A percentile compares a stretch with the other conserved stretches of the same genome.
phyloP scores from a whole-genome alignment of 2,797 vertebrate species.

The Dryobates pubescens region DNA sequence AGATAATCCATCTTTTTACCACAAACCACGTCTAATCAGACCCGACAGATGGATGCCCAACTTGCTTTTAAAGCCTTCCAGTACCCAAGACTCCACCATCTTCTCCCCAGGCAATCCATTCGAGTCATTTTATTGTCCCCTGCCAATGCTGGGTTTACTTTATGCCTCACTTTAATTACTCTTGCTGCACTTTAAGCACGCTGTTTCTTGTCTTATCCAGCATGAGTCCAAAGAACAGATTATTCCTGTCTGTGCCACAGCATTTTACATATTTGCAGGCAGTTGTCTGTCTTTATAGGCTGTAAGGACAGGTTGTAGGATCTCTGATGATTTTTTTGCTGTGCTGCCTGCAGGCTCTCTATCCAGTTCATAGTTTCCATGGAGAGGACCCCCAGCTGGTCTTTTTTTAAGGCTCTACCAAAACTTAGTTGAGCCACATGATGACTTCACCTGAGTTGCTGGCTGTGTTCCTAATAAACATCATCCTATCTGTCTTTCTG shows the following conservation, averaged over 20 bases:
- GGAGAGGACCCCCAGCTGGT: neutral
- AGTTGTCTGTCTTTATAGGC: neutral
- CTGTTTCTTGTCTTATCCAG: neutral
- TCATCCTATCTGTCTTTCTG: neutral
- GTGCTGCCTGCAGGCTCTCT: neutral
- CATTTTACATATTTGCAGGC: neutral
- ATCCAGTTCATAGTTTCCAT: neutral
- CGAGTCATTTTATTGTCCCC: neutral
- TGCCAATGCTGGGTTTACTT: neutral
- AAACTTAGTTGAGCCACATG: neutral
- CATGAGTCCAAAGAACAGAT: neutral
- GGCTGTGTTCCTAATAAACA: neutral
- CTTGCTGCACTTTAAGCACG: neutral
- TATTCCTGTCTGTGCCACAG: neutral
- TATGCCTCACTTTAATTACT: neutral
- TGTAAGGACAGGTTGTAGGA: neutral
- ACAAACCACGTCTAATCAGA: neutral
- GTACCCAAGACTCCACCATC: neutral
- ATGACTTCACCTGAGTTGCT: neutral
- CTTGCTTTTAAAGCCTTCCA: neutral
- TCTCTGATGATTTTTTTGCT: neutral
- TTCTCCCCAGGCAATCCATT: neutral
- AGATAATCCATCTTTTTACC: neutral
- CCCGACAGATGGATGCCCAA: neutral
- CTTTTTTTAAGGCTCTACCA: neutral